Conservation (phyloP, 1,140 invertebrate genomes). For the Rhopalosiphum padi region DNA sequence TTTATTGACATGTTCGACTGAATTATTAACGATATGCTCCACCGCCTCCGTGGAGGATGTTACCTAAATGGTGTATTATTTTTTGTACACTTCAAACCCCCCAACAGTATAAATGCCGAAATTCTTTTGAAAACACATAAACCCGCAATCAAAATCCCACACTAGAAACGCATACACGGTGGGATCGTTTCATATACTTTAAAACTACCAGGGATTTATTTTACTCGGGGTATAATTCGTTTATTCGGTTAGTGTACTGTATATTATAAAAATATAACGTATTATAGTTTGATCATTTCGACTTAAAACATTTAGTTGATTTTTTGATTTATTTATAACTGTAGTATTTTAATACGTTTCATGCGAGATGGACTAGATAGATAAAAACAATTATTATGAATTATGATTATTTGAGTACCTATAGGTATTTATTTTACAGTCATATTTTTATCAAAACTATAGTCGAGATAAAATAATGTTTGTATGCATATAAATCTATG, state of each 20-base stretch:
- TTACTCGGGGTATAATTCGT: background rate
- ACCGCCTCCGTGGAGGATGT: background rate
- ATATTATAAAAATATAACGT: background rate
- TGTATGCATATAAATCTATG: too few species aligned
- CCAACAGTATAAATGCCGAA: background rate
- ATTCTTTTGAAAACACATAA: conserved; percentile 38
- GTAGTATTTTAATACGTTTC: background rate
- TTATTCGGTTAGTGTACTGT: background rate
- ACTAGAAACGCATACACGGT: background rate
- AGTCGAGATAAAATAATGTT: too few species aligned
- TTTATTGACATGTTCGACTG: conserved; percentile 46
- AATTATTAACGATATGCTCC: conserved; percentile 48
- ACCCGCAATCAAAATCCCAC: background rate
- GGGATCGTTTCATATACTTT: background rate
- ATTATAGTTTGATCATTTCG: background rate
- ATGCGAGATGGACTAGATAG: background rate
- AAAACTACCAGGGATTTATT: background rate
- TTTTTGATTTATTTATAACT: background rate
- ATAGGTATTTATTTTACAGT: background rate
- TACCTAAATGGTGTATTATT: conserved; percentile 27
- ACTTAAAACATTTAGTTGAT: background rate
- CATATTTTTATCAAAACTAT: background rate
- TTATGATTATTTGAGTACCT: background rate
- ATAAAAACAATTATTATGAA: background rate
- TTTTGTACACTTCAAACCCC: background rate